phyloP scores from a whole-genome alignment of 2,888 invertebrate species.

The Synanthedon andrenaeformis region DNA sequence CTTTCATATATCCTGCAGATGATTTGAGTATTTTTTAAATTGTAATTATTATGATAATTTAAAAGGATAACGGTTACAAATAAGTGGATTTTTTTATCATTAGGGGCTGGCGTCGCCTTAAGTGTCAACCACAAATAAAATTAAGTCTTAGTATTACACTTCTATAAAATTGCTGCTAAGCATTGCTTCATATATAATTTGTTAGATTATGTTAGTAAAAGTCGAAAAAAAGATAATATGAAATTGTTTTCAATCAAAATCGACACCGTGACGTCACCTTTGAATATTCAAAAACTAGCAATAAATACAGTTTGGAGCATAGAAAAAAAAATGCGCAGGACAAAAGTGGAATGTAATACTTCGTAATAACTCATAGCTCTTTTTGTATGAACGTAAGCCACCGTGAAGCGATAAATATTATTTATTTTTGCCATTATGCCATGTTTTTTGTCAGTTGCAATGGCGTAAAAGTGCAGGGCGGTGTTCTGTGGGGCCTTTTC shows the following conservation, averaged over 20 bases:
- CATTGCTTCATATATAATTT: too few relatives aligned
- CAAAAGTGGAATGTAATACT: not conserved
- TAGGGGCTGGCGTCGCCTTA: too few relatives aligned
- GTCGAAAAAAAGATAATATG: not conserved
- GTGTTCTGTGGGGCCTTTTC: constrained; percentile 11
- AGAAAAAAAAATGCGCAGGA: not conserved
- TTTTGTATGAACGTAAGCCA: constrained; percentile 67
- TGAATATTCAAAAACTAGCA: not conserved
- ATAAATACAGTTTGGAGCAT: not conserved
- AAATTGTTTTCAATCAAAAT: constrained; percentile 5
- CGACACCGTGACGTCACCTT: not conserved
- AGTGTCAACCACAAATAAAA: too few relatives aligned
- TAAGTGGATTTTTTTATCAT: too few relatives aligned
- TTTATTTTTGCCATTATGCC: constrained; percentile 71
- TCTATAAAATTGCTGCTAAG: too few relatives aligned
- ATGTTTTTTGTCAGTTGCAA: constrained; percentile 65
- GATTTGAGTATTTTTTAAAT: too few relatives aligned
- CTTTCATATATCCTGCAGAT: too few relatives aligned
- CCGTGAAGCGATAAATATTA: constrained; percentile 70
- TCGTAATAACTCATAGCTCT: constrained; percentile 37
- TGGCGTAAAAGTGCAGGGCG: constrained; percentile 52
- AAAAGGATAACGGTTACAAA: too few relatives aligned
- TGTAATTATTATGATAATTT: too few relatives aligned
- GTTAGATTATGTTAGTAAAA: too few relatives aligned
- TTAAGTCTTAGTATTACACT: too few relatives aligned